phyloP scores from a whole-genome alignment of 1,140 invertebrate genomes.

The Neodiprion pinetum region DNA sequence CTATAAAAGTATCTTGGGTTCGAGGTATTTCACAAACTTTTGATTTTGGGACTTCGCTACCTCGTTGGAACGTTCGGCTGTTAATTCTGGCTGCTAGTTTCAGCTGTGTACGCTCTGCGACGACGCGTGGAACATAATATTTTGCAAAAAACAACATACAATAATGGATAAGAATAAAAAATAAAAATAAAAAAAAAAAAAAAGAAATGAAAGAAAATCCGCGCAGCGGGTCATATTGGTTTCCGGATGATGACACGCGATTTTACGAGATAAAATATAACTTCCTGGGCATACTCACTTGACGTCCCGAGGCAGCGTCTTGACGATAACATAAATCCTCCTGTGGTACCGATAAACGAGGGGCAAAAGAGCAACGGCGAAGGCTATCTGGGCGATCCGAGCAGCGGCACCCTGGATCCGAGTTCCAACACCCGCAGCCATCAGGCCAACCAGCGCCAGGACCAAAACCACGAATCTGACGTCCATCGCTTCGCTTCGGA shows the following conservation, averaged over 20 bases:
- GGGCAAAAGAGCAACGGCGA: constrained; percentile 62
- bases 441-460: constrained; percentile 63
- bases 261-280: too few species aligned
- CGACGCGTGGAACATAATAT: constrained; percentile 9
- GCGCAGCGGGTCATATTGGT: too few species aligned
- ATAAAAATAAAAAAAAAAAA: constrained; percentile 9
- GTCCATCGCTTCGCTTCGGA: constrained; percentile 43
- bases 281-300: constrained; percentile 60
- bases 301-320: constrained; percentile 65
- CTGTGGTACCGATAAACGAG: constrained; percentile 65
- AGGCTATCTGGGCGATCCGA: constrained; percentile 63
- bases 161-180: constrained; percentile 3
- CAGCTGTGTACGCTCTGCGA: too few species aligned
- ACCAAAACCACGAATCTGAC: constrained; percentile 54
- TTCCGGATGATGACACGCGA: too few species aligned
- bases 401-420: constrained; percentile 64
- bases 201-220: too few species aligned
- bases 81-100: too few species aligned
- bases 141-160: not conserved
- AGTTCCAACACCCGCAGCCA: constrained; percentile 65
- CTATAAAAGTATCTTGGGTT: too few species aligned
- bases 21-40: too few species aligned
- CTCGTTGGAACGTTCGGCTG: too few species aligned
- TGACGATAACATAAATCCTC: constrained; percentile 64
- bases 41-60: too few species aligned